Percentiles rank a stretch among this genome's conserved stretches.
Conservation (phyloP, 2,888 invertebrate genomes). For the Volucella inanis region DNA sequence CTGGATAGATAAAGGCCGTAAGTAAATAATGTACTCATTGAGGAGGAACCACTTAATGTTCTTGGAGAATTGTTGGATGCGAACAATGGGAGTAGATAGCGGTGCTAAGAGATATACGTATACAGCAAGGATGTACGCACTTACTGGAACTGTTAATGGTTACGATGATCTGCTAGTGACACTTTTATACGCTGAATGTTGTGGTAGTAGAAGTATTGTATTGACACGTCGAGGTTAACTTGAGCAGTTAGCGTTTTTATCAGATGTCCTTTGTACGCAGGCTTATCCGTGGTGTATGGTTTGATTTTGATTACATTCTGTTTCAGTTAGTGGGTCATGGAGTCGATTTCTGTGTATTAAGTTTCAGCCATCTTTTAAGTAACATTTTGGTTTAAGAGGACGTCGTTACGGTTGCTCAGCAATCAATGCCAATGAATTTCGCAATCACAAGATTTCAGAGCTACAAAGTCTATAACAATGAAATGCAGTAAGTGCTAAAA, state of each 20-base stretch:
- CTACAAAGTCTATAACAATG: too few species aligned
- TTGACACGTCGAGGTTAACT: neutral
- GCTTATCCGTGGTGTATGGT: neutral
- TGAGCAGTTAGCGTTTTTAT: neutral
- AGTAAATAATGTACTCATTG: slow-evolving; percentile 29
- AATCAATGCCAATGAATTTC: too few species aligned
- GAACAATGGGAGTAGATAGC: neutral
- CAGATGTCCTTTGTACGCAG: neutral
- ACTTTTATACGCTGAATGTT: neutral
- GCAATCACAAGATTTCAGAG: too few species aligned
- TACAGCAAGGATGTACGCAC: slow-evolving; percentile 21
- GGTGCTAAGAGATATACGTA: too few species aligned
- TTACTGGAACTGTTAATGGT: slow-evolving; percentile 47
- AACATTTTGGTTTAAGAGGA: too few species aligned
- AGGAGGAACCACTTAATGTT: slow-evolving; percentile 50
- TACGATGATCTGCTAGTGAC: slow-evolving; percentile 43
- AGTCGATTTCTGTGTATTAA: neutral
- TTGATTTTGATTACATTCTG: neutral
- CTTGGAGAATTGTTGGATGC: slow-evolving; percentile 14
- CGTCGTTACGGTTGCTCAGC: too few species aligned
- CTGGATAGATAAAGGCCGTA: slow-evolving; percentile 1
- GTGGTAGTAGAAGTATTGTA: slow-evolving; percentile 2
- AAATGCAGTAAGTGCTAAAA: too few species aligned
- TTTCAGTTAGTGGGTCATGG: neutral
- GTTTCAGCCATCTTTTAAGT: too few species aligned